Percentiles rank a stretch among this genome's conserved stretches.
These are phyloP conservation scores for Callyntrura guangdongensis DNA, from an alignment of 2,888 invertebrate genomes.

Conservation along the genomic window DNA sequence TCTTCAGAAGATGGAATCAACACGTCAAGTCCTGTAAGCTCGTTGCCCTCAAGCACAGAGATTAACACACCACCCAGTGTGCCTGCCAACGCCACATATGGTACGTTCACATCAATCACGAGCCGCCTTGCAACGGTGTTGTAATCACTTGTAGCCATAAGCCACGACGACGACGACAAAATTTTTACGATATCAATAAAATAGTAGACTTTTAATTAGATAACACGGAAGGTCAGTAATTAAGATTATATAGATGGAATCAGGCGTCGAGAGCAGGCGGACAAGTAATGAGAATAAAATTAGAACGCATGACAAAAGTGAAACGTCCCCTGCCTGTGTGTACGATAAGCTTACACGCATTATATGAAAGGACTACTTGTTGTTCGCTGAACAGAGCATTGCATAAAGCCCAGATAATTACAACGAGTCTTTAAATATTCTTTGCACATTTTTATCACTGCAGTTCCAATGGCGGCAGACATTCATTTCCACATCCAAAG, in stretches of 20 bases:
- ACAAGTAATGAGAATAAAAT: conserved; percentile 3
- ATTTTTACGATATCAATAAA: conserved; percentile 37
- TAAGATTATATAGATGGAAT: conserved; percentile 34
- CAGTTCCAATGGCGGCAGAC: conserved; percentile 91
- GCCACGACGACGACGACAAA: not conserved
- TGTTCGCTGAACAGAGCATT: no score
- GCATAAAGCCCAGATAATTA: no score
- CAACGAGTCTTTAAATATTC: no score
- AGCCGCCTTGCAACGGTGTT: conserved; percentile 6
- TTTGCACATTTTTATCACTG: conserved; percentile 16
- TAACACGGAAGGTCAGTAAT: conserved; percentile 54
- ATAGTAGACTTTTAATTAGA: conserved; percentile 31
- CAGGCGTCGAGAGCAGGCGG: no score
- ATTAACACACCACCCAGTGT: conserved; percentile 65
- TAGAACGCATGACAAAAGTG: not conserved
- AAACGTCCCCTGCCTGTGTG: no score
- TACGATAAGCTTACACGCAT: not conserved
- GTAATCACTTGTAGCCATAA: conserved; percentile 9
- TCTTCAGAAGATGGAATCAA: conserved; percentile 60
- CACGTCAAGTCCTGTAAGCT: conserved; percentile 70
- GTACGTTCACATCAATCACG: conserved; percentile 56
- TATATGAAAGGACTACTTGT: not conserved
- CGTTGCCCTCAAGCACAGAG: conserved; percentile 69
- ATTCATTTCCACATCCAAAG: conserved; percentile 90
- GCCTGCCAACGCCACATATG: conserved; percentile 71